Evolutionary conservation across 2,113 vertebrate species (phyloP).

Genomic region (Phalacrocorax aristotelis): DNA sequence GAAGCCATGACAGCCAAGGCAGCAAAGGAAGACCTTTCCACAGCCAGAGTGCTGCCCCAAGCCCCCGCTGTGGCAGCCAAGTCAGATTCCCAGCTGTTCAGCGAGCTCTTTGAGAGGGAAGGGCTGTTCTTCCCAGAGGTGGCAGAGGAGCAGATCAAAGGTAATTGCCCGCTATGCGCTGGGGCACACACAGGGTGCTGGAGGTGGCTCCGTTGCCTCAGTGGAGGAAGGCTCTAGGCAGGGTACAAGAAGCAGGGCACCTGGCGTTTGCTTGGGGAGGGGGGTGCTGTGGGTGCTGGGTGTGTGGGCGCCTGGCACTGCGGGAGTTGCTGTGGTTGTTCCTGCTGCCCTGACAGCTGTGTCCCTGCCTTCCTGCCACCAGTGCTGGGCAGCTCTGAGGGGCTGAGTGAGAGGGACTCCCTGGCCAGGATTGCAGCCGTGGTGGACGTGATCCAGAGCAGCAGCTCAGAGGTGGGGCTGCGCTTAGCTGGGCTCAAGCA

Average conservation of each 20-base stretch:
- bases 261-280: neutral
- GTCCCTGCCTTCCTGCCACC: neutral
- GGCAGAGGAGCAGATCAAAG: conserved; percentile 81
- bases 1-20: conserved; percentile 51
- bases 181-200: rapidly evolving
- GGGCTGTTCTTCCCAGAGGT: conserved; percentile 72
- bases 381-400: conserved; percentile 74
- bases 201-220: neutral
- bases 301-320: neutral
- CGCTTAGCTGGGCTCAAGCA: conserved; percentile 79
- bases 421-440: conserved; percentile 77
- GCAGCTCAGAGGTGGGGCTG: conserved; percentile 68
- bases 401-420: conserved; percentile 71
- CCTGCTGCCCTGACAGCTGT: neutral
- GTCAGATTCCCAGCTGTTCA: conserved; percentile 70
- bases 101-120: conserved; percentile 81
- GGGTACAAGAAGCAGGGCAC: rapidly evolving
- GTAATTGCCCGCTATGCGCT: neutral
- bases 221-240: neutral
- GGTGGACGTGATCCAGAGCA: conserved; percentile 80
- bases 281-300: neutral
- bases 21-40: conserved; percentile 66
- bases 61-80: neutral
- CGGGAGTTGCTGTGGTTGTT: neutral
- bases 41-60: neutral